Evolutionary conservation across 2,113 vertebrate species (phyloP).

Genomic region (Gavialis gangeticus): DNA sequence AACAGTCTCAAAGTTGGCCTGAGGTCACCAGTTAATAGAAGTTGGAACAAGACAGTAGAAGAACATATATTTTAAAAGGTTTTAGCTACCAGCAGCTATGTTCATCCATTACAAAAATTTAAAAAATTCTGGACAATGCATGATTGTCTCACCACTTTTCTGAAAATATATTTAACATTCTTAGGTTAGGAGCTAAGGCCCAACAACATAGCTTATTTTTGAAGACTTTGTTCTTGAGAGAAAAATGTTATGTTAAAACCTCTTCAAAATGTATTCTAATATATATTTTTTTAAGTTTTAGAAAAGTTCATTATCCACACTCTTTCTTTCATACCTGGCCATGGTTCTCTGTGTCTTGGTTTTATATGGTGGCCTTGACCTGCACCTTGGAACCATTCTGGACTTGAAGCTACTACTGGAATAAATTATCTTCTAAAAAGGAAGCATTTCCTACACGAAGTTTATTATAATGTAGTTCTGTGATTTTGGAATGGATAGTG

Average conservation of each 20-base stretch:
- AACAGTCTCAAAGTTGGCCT: too few relatives aligned
- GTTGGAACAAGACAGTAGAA: too few relatives aligned
- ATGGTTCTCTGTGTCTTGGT: background rate
- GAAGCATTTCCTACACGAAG: background rate
- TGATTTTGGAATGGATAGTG: background rate
- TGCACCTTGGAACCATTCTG: background rate
- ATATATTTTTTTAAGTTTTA: background rate
- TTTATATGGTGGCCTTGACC: fast-evolving
- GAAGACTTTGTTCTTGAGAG: background rate
- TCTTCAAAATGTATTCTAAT: background rate
- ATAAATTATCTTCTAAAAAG: background rate
- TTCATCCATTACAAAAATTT: background rate
- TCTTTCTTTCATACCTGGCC: background rate
- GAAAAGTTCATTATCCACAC: background rate
- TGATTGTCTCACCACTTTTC: background rate
- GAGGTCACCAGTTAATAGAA: too few relatives aligned
- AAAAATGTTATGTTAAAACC: background rate
- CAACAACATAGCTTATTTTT: background rate
- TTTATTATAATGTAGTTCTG: background rate
- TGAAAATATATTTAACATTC: background rate
- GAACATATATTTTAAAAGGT: too few relatives aligned
- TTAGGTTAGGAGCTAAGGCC: background rate
- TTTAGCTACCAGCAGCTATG: background rate
- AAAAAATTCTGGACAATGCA: background rate
- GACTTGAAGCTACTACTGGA: background rate